Conservation (phyloP, 2,888 invertebrate species). For the Sclerodermus sp. region DNA sequence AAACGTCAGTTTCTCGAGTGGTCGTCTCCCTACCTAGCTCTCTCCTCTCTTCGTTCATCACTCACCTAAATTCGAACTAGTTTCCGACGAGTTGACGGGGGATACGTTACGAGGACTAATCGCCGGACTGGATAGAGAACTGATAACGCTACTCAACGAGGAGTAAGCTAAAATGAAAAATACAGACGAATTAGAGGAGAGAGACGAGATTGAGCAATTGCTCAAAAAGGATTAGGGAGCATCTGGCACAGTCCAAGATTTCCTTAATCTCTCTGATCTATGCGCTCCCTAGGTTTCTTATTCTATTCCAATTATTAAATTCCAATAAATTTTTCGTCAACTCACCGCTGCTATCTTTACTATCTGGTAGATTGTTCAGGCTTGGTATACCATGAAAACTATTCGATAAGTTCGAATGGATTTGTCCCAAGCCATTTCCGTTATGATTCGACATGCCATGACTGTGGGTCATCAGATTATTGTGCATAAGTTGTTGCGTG, state of each 20-base stretch:
- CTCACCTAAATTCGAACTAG: slow-evolving; percentile 39
- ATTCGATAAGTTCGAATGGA: slow-evolving; percentile 49
- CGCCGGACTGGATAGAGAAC: slow-evolving; percentile 60
- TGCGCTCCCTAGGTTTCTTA: too few species aligned
- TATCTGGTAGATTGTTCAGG: slow-evolving; percentile 61
- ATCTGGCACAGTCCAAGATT: too few species aligned
- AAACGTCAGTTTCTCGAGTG: too few species aligned
- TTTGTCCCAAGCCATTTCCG: slow-evolving; percentile 26
- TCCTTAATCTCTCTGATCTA: too few species aligned
- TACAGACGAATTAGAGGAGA: neutral
- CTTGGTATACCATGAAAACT: slow-evolving; percentile 64
- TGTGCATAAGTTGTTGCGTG: slow-evolving; percentile 49
- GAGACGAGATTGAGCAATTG: neutral
- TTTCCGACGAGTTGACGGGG: slow-evolving; percentile 51
- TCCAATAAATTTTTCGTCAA: slow-evolving; percentile 1
- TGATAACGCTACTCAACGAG: slow-evolving; percentile 59
- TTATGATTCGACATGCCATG: slow-evolving; percentile 34
- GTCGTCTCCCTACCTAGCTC: too few species aligned
- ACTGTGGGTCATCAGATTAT: slow-evolving; percentile 33
- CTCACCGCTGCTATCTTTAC: slow-evolving; percentile 55
- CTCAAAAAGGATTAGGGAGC: too few species aligned
- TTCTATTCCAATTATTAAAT: neutral
- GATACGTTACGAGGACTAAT: slow-evolving; percentile 60
- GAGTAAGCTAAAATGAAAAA: slow-evolving; percentile 48
- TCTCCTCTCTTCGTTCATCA: too few species aligned